These are phyloP conservation scores for Tetramorium bicarinatum DNA, from an alignment of 2,888 invertebrate species.

Conservation along the genomic window DNA sequence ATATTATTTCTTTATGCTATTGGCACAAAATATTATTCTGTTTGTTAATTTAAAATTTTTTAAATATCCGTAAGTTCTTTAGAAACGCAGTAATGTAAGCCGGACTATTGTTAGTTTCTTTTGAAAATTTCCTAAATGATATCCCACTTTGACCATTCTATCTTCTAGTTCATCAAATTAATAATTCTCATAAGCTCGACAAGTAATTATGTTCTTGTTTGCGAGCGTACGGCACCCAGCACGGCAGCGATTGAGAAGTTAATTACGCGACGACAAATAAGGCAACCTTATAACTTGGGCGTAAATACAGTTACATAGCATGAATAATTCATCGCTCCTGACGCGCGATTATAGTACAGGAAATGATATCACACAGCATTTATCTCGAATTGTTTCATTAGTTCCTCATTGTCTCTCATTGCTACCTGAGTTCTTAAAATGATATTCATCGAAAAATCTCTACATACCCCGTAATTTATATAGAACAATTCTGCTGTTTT, in stretches of 20 bases:
- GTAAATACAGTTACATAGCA: slow-evolving; percentile 44
- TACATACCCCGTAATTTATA: not conserved
- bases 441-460: not conserved
- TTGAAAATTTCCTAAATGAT: not conserved
- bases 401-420: slow-evolving; percentile 18
- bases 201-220: slow-evolving; percentile 56
- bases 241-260: slow-evolving; percentile 52
- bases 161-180: slow-evolving; percentile 41
- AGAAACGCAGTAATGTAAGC: not conserved
- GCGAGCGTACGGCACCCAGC: slow-evolving; percentile 27
- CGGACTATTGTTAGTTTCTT: not conserved
- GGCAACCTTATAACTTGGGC: slow-evolving; percentile 51
- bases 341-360: slow-evolving; percentile 33
- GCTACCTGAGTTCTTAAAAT: not conserved
- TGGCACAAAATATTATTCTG: not conserved
- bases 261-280: slow-evolving; percentile 56
- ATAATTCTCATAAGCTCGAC: slow-evolving; percentile 50
- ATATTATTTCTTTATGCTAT: not conserved
- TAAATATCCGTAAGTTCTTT: not conserved
- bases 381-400: slow-evolving; percentile 37
- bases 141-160: not conserved
- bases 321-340: slow-evolving; percentile 52
- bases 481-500: not conserved
- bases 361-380: slow-evolving; percentile 39
- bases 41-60: not conserved